Conservation (phyloP, 2,797 vertebrate genomes). For the Tapirus indicus region DNA sequence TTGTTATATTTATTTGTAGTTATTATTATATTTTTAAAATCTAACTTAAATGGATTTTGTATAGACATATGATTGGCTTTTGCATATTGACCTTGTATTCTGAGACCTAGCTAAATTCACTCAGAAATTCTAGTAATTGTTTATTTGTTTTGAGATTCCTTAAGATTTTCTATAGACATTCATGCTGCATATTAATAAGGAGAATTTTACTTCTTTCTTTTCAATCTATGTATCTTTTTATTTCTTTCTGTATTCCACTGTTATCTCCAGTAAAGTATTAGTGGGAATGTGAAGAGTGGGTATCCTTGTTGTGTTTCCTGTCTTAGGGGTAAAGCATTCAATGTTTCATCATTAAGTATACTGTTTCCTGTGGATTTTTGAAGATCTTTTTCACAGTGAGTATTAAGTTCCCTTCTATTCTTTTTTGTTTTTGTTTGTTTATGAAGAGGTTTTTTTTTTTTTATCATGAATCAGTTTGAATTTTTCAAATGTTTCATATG, state of each 20-base stretch:
- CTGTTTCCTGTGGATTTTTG: background rate
- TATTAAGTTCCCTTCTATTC: background rate
- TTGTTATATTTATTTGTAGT: background rate
- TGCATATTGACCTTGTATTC: background rate
- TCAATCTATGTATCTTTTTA: background rate
- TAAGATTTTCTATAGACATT: background rate
- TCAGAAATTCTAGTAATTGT: background rate
- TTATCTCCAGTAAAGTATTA: background rate
- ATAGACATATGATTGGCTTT: background rate
- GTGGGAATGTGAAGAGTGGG: background rate
- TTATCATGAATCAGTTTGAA: background rate
- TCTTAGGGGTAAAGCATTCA: background rate
- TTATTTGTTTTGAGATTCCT: background rate
- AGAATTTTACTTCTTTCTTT: background rate
- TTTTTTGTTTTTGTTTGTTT: background rate
- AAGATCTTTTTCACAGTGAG: background rate
- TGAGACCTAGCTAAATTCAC: background rate
- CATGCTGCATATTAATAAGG: background rate
- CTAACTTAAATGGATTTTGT: conserved; percentile 7
- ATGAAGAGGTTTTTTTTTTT: background rate
- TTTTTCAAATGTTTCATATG: background rate
- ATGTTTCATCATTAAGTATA: background rate
- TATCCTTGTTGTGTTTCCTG: background rate
- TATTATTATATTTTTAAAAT: background rate
- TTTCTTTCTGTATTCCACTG: background rate